Evolutionary conservation across 2,113 vertebrate genomes (phyloP), one percentile per base, ranked within the genome.

Genomic region (Cololabis saira): DNA sequence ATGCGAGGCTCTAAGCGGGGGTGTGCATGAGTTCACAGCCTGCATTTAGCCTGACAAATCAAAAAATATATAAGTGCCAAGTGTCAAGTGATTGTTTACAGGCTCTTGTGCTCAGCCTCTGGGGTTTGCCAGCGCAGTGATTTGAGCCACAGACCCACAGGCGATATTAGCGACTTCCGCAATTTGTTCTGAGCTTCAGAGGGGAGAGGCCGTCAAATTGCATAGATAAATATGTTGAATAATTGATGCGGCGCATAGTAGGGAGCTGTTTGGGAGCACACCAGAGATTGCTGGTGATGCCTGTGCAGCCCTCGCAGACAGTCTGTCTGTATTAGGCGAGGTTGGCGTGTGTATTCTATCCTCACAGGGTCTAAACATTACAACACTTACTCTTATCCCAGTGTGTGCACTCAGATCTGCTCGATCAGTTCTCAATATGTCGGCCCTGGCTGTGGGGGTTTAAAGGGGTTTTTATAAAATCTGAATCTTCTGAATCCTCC

Each of bases 161-260:
- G 87, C 83, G 60, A 80, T 85, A 87, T 85, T 78, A 84, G 85
- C 87, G 61, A 79, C 80, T 86, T 86, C 87, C 61, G 75, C 81
- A 83, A 86, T 90, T 92, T 91, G 87, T 89, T 87, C 72, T 60
- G 66, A 84, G 87, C 84, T 83, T 84, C 73, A 74, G 81, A 87
- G 76, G 85, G 88, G 79, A 84, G 88, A 87, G 89, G 80, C 88
- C 86, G 70, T 91, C 89, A 91, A 89, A 93, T 91, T 92, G 91
- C 91, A 91, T 88, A 92, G 91, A 91, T 92, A 91, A 92, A 92
- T 90, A 90, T 79, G 78, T 73, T 93, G 89, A 93, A 93, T 93
- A 91, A 93, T 93, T 91, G 89, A 93, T 92, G 87, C 78, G 69
- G 68, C 54, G 63, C 83, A 75, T 87, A 67, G 90, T 61, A 78